Percentiles rank a stretch among this genome's conserved stretches.
phyloP scores from a whole-genome alignment of 2,797 vertebrate genomes.

The Percopsis omiscomaycus region DNA sequence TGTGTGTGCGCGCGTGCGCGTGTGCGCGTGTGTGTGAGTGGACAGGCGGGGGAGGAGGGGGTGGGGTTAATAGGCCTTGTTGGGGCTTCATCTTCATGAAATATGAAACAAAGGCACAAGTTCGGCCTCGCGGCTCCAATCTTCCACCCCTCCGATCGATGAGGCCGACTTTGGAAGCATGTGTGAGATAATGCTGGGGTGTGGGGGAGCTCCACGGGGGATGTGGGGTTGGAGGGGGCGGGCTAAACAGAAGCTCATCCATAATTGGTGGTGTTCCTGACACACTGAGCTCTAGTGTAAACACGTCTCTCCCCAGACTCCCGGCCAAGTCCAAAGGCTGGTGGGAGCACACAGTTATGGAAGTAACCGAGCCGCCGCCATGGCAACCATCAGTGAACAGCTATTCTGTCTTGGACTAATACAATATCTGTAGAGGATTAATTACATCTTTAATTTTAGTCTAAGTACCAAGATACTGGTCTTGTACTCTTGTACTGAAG shows the following conservation, averaged over 20 bases:
- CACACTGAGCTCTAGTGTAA: constrained; percentile 31
- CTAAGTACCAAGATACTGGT: too few relatives aligned
- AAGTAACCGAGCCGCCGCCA: constrained; percentile 1
- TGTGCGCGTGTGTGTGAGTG: too few relatives aligned
- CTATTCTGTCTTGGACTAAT: background rate
- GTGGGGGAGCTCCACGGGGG: constrained; percentile 12
- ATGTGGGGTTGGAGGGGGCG: background rate
- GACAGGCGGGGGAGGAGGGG: background rate
- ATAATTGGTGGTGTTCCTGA: constrained; percentile 58
- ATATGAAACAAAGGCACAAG: constrained; percentile 21
- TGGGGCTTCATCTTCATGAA: constrained; percentile 9
- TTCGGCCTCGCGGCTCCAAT: constrained; percentile 5
- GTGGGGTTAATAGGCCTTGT: background rate
- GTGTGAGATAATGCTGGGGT: constrained; percentile 42
- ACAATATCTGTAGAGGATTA: background rate
- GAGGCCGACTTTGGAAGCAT: constrained; percentile 31
- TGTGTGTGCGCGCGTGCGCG: too few relatives aligned
- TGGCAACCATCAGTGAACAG: constrained; percentile 40
- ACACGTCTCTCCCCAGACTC: constrained; percentile 23
- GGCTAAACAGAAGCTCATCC: constrained; percentile 52
- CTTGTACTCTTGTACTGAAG: too few relatives aligned
- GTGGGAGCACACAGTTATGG: constrained; percentile 11
- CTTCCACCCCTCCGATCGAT: constrained; percentile 30
- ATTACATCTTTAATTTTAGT: too few relatives aligned
- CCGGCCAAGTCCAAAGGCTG: background rate